A percentile compares a stretch with the other conserved stretches of the same genome.
Conservation (phyloP, 2,888 invertebrate genomes). For the Polydrusus tereticollis region DNA sequence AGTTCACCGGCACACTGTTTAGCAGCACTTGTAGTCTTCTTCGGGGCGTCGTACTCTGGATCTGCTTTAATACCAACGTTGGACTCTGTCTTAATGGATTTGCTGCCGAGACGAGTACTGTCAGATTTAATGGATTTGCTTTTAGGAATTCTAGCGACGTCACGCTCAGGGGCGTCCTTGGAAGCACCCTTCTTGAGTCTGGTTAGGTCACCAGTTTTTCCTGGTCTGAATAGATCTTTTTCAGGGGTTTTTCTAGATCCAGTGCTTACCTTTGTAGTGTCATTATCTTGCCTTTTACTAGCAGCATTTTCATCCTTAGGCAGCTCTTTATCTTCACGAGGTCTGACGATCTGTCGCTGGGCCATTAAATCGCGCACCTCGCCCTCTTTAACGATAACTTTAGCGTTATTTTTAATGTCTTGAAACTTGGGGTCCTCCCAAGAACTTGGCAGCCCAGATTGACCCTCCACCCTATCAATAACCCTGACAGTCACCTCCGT, state of each 20-base stretch:
- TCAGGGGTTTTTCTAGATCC: background rate
- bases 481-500: conserved; percentile 59
- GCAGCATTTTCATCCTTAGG: background rate
- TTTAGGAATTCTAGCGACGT: background rate
- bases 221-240: background rate
- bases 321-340: background rate
- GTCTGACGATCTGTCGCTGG: background rate
- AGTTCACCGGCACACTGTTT: no score
- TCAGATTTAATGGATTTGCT: background rate
- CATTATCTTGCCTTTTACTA: background rate
- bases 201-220: background rate
- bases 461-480: conserved; percentile 49
- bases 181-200: background rate
- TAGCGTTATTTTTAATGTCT: conserved; percentile 37
- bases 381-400: conserved; percentile 45
- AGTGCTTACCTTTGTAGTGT: background rate
- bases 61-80: background rate
- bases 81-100: background rate
- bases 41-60: background rate
- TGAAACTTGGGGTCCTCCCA: conserved; percentile 40
- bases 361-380: conserved; percentile 37
- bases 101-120: background rate
- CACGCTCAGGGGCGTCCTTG: background rate
- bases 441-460: conserved; percentile 32
- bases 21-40: background rate